phyloP scores from a whole-genome alignment of 1,140 invertebrate genomes.

The Pseudachorutes palmiensis region DNA sequence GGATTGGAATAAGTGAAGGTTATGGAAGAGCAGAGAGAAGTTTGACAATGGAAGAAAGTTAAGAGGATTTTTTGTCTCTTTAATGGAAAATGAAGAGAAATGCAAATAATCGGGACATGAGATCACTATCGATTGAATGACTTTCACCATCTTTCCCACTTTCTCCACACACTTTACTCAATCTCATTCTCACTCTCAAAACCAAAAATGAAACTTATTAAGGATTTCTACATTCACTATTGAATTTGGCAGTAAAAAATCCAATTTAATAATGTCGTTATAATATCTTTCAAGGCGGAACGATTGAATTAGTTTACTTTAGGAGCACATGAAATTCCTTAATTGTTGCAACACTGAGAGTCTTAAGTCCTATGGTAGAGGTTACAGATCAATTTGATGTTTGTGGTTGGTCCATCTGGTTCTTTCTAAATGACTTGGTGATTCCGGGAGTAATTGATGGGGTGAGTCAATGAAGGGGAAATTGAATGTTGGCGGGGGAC shows the following conservation, averaged over 20 bases:
- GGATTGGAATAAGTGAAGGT: neutral
- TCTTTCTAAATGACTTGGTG: neutral
- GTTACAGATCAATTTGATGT: neutral
- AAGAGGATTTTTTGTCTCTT: constrained; percentile 1
- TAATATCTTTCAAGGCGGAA: no score
- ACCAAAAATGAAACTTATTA: neutral
- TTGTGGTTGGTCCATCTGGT: neutral
- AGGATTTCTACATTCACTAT: neutral
- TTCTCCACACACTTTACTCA: neutral
- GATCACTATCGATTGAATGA: constrained; percentile 1
- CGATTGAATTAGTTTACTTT: no score
- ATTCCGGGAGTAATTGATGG: neutral
- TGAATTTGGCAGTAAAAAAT: neutral
- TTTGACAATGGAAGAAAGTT: neutral
- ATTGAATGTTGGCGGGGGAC: neutral
- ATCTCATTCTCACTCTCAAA: neutral
- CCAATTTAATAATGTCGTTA: neutral
- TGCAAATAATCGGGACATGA: constrained; percentile 1
- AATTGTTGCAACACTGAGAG: no score
- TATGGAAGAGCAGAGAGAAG: neutral
- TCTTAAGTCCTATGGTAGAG: neutral
- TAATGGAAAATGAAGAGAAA: constrained; percentile 2
- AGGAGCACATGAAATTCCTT: no score
- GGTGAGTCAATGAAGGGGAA: neutral
- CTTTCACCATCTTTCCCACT: neutral